Evolutionary conservation across 2,797 vertebrate species (phyloP), one percentile per base, ranked within the genome.

Genomic region (Cryptoprocta ferox): DNA sequence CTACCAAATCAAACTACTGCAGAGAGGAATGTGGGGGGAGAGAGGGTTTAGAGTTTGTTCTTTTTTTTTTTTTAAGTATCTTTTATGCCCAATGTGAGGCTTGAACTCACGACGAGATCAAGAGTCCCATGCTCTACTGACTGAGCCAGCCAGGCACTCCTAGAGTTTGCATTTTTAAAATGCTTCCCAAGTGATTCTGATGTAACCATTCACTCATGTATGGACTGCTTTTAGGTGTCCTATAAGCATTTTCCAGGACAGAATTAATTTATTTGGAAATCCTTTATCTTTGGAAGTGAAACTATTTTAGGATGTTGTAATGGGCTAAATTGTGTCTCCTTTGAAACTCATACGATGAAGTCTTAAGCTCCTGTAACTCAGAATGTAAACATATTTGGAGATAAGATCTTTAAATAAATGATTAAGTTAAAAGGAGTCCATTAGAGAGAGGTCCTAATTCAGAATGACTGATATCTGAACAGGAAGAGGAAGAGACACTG

Each of bases 211-310:
- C 28, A 42, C 32, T 73, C 65, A 82, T 48, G 79, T 79, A 70
- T 48, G 83, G 53, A 91, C 21, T 63, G 50, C 42, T 32, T 93
- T 71, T 89, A 24, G 42, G 32, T 45, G 13, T 18, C 37, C 63
- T 78, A 28, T 53, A 65, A 87, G 37, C n/a, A n/a, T 94, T 86
- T 93, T 85, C 66, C 42, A 21, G 2, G 18, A 14, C 39, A 91
- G 68, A 86, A 76, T 87, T 79, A 56, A 78, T 87, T 91, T 82
- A 53, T 37, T 82, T 83, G 91, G 21, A 91, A 78, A 65, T 78
- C 35, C 45, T 89, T 30, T 85, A 56, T 66, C 53, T 93, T 92
- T 79, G 32, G 56, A 39, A 79, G 16, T 50, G 19, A 90, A 66
- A 76, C 14, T 35, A 78, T 86, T 93, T 90, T 61, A 86, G 42